Percentiles rank a stretch among this genome's conserved stretches.
Conservation (phyloP, 2,888 invertebrate genomes). For the Andrena bicolor region DNA sequence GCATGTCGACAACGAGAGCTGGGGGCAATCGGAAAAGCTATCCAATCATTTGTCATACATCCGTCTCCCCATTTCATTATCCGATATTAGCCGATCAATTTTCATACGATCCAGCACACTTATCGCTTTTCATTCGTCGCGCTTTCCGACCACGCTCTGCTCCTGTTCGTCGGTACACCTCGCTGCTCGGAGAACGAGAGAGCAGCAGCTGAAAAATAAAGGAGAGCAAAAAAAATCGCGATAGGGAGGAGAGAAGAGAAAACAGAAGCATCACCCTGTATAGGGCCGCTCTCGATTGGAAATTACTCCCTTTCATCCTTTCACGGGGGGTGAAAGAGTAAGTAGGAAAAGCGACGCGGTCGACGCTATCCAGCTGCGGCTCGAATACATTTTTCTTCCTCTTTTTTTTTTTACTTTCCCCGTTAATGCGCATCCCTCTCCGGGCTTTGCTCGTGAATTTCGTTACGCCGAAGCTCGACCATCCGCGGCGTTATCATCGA, state of each 20-base stretch:
- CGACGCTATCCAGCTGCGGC: slow-evolving; percentile 50
- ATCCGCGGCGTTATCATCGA: slow-evolving; percentile 65
- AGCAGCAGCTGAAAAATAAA: neutral
- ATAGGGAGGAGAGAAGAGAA: slow-evolving; percentile 29
- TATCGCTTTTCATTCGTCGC: slow-evolving; percentile 55
- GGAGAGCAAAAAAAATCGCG: slow-evolving; percentile 2
- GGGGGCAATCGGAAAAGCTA: slow-evolving; percentile 25
- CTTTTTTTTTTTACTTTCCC: slow-evolving; percentile 23
- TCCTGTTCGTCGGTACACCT: slow-evolving; percentile 11
- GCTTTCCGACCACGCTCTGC: slow-evolving; percentile 32
- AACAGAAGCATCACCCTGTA: slow-evolving; percentile 48
- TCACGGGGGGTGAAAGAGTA: slow-evolving; percentile 70
- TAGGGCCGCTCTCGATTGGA: slow-evolving; percentile 71
- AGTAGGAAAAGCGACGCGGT: slow-evolving; percentile 67
- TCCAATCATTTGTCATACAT: slow-evolving; percentile 5
- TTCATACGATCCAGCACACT: slow-evolving; percentile 55
- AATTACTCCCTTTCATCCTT: slow-evolving; percentile 75
- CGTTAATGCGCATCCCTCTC: slow-evolving; percentile 36
- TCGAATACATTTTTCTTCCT: slow-evolving; percentile 44
- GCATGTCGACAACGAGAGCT: neutral
- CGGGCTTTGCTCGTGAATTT: slow-evolving; percentile 30
- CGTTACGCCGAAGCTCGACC: slow-evolving; percentile 30
- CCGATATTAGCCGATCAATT: slow-evolving; percentile 69
- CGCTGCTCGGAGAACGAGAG: slow-evolving; percentile 23
- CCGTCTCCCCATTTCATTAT: slow-evolving; percentile 24